Evolutionary conservation across 2,888 invertebrate genomes (phyloP).

Genomic region (Dicroscelio sp.): DNA sequence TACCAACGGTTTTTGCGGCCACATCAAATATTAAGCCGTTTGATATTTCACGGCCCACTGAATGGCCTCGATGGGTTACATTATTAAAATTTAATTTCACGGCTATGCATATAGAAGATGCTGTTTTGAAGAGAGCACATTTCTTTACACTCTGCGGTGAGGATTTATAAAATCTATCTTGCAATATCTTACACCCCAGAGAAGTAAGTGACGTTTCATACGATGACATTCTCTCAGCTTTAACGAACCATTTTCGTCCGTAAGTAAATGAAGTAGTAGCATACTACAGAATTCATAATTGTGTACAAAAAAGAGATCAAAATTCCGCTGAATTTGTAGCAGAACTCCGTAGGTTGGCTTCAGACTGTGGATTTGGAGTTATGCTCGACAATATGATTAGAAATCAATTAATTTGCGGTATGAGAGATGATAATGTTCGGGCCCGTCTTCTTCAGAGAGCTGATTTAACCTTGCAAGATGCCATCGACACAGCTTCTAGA

Average conservation of each 20-base stretch:
- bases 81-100: too few relatives aligned
- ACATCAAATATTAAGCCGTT: too few relatives aligned
- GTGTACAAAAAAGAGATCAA: slow-evolving; percentile 32
- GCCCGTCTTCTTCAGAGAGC: slow-evolving; percentile 17
- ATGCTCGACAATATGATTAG: slow-evolving; percentile 43
- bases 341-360: slow-evolving; percentile 19
- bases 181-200: slow-evolving; percentile 23
- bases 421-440: slow-evolving; percentile 31
- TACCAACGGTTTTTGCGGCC: too few relatives aligned
- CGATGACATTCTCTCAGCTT: background rate
- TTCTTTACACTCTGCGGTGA: too few relatives aligned
- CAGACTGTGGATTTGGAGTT: slow-evolving; percentile 40
- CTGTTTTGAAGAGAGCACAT: too few relatives aligned
- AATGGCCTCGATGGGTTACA: too few relatives aligned
- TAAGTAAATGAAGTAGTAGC: slow-evolving; percentile 51
- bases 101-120: too few relatives aligned
- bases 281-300: slow-evolving; percentile 44
- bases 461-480: slow-evolving; percentile 11
- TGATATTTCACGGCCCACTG: too few relatives aligned
- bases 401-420: slow-evolving; percentile 53
- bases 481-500: slow-evolving; percentile 34
- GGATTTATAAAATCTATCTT: too few relatives aligned
- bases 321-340: slow-evolving; percentile 36
- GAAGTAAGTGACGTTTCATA: background rate
- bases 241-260: slow-evolving; percentile 30